A percentile compares a stretch with the other conserved stretches of the same genome.
Conservation (phyloP, 2,888 invertebrate genomes). For the Orgyia antiqua region DNA sequence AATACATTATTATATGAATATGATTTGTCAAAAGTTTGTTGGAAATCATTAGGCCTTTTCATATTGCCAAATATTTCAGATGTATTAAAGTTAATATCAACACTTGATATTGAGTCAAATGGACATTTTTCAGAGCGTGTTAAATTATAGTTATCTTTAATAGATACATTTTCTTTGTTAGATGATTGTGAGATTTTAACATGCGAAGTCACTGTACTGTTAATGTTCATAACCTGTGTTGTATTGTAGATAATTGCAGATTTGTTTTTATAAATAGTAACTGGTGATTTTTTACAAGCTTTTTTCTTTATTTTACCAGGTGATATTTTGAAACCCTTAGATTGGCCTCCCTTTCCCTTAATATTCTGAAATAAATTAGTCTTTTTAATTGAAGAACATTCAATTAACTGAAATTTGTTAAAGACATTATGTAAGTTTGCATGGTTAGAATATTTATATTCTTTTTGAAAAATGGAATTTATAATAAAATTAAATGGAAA, state of each 20-base stretch:
- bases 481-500: too few relatives aligned
- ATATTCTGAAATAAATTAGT: slow-evolving; percentile 44
- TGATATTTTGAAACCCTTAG: slow-evolving; percentile 52
- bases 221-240: slow-evolving; percentile 44
- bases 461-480: too few relatives aligned
- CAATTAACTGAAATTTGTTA: too few relatives aligned
- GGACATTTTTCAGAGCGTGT: slow-evolving; percentile 45
- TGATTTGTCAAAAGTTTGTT: slow-evolving; percentile 58
- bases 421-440: too few relatives aligned
- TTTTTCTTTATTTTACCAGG: slow-evolving; percentile 66
- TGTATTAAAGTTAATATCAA: slow-evolving; percentile 55
- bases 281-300: slow-evolving; percentile 54
- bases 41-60: slow-evolving; percentile 38
- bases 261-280: slow-evolving; percentile 55
- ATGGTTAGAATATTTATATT: too few relatives aligned
- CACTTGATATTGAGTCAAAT: slow-evolving; percentile 52
- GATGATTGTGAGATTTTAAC: slow-evolving; percentile 35
- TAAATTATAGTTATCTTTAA: slow-evolving; percentile 38
- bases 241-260: slow-evolving; percentile 48
- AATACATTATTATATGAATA: slow-evolving; percentile 38
- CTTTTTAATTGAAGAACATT: too few relatives aligned
- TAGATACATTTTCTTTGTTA: slow-evolving; percentile 48
- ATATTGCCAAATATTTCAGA: slow-evolving; percentile 62
- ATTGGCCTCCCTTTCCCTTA: slow-evolving; percentile 42
- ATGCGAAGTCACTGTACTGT: slow-evolving; percentile 41